A percentile compares a stretch with the other conserved stretches of the same genome.
Conservation (phyloP, 1,140 invertebrate species). For the Brachystomella parvula region DNA sequence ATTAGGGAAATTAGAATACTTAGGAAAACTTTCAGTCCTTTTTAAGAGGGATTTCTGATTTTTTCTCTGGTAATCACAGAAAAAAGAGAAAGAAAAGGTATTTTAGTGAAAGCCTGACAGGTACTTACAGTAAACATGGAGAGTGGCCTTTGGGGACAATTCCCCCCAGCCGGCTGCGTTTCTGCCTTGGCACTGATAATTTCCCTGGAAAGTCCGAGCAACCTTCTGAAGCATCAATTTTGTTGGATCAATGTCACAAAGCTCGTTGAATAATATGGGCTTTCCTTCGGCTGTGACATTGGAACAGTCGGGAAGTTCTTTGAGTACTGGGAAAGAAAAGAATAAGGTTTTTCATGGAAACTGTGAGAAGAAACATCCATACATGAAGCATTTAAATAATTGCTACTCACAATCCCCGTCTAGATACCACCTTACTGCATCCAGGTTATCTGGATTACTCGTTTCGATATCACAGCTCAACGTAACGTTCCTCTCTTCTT, state of each 20-base stretch:
- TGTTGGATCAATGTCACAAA: constrained; percentile 65
- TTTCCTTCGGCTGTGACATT: constrained; percentile 31
- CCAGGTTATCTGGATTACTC: constrained; percentile 48
- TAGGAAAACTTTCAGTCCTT: constrained; percentile 2
- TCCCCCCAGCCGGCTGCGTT: constrained; percentile 57
- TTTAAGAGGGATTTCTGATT: not conserved
- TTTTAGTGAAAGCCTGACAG: not conserved
- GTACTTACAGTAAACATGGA: constrained; percentile 59
- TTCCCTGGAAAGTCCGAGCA: constrained; percentile 75
- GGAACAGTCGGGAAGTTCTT: constrained; percentile 71
- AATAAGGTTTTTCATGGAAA: too few relatives aligned
- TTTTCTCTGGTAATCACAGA: not conserved
- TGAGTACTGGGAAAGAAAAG: too few relatives aligned
- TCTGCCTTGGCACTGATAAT: constrained; percentile 79
- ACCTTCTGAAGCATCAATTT: constrained; percentile 72
- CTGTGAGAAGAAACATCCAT: too few relatives aligned
- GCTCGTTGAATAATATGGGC: constrained; percentile 16
- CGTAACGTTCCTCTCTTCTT: constrained; percentile 69
- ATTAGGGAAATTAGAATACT: too few relatives aligned
- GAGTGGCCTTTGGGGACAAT: constrained; percentile 23
- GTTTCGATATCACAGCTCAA: constrained; percentile 65
- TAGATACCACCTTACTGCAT: constrained; percentile 62
- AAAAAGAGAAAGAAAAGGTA: not conserved
- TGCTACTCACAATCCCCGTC: constrained; percentile 66
- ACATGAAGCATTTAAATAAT: too few relatives aligned